Conservation (phyloP, 1,140 invertebrate species). For the Cydia pomonella region DNA sequence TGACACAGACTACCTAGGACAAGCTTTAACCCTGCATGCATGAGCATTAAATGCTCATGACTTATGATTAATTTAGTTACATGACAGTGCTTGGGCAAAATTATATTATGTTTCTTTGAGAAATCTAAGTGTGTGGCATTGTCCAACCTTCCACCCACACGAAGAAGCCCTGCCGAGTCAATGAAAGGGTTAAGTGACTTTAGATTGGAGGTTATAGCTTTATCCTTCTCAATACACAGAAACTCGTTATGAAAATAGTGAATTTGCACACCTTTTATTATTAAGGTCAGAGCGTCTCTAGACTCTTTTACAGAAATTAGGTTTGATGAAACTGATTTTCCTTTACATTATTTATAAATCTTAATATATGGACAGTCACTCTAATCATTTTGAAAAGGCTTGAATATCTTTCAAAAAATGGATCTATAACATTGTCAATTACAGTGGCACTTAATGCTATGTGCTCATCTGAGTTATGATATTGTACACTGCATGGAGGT, state of each 20-base stretch:
- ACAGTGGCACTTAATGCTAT: too few relatives aligned
- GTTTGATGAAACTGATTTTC: too few relatives aligned
- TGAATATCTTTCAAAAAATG: too few relatives aligned
- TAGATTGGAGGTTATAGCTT: slow-evolving; percentile 19
- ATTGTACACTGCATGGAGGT: too few relatives aligned
- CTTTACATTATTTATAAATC: too few relatives aligned
- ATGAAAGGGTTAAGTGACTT: slow-evolving; percentile 33
- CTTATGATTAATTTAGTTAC: slow-evolving; percentile 40
- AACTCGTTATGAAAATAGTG: slow-evolving; percentile 34
- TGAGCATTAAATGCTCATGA: slow-evolving; percentile 40
- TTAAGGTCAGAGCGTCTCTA: background rate
- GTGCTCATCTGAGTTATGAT: too few relatives aligned
- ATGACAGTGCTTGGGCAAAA: slow-evolving; percentile 39
- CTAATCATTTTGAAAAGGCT: too few relatives aligned
- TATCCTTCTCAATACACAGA: background rate
- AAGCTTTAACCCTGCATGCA: slow-evolving; percentile 48
- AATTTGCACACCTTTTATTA: slow-evolving; percentile 18
- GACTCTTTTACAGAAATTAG: slow-evolving; percentile 15
- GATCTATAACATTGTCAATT: too few relatives aligned
- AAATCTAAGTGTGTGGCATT: slow-evolving; percentile 36
- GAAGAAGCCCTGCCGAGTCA: slow-evolving; percentile 37
- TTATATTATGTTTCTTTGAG: slow-evolving; percentile 43
- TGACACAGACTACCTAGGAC: slow-evolving; percentile 36
- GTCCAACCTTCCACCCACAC: slow-evolving; percentile 46
- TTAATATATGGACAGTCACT: too few relatives aligned